Evolutionary conservation across 2,888 invertebrate genomes (phyloP), one percentile per base, ranked within the genome.

Genomic region (Megaustenia siamemsis): DNA sequence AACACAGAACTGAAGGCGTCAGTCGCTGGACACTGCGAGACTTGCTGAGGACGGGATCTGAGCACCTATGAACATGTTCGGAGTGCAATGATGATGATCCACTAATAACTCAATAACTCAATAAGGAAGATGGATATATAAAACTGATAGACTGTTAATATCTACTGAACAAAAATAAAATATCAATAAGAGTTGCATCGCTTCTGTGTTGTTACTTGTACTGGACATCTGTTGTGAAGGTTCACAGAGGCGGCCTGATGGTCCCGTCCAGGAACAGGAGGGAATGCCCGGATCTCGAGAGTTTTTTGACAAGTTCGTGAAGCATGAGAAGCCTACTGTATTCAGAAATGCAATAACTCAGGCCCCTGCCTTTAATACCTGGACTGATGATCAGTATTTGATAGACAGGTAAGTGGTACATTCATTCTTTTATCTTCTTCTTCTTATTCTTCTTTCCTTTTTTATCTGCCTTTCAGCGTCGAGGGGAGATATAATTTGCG

Each of bases 161-260:
- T 15, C 10, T 21, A 53, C 21, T 10, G 10, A 53, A 53, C 53
- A 53, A 21, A 53, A 53, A 10, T 15, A 53, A 10, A 53, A 53
- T 53, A 21, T 53, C 10, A 53, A 53, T 10, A 53, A 53, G 53
- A 53, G 53, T n/a, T n/a, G n/a, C n/a, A n/a, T n/a, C n/a, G n/a
- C n/a, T n/a, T n/a, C n/a, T n/a, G n/a, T n/a, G n/a, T 21, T 53
- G 53, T 15, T 53, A 24, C 4, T 56, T 56, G 56, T 24, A 21
- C 56, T 56, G n/a, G n/a, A 24, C 56, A 56, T 15, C 12, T 56
- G 21, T 24, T n/a, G n/a, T 15, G 18, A 83, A 93, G 93, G 94
- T 5, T 93, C 90, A 89, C 94, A 94, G 85, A 89, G 90, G 68
- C 87, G 89, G 6, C 90, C 94, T 0, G 92, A 92, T 32, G 92